A percentile compares a stretch with the other conserved stretches of the same genome.
These are phyloP conservation scores for Glomeris marginata DNA, from an alignment of 2,888 invertebrate species.

Conservation along the genomic window DNA sequence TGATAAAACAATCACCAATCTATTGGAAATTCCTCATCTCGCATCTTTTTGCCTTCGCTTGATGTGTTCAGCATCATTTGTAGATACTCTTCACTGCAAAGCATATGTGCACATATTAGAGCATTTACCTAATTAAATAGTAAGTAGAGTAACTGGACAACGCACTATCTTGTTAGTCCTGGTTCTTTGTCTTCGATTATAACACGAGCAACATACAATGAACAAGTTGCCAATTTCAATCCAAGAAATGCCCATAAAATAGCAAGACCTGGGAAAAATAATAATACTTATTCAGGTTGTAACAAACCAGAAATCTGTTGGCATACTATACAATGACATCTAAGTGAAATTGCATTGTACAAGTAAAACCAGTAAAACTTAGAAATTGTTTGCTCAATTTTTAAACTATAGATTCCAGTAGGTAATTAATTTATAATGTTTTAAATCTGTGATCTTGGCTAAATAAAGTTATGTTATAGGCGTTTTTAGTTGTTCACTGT, in stretches of 20 bases:
- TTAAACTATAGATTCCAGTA: neutral
- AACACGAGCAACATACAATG: slow-evolving; percentile 5
- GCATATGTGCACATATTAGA: neutral
- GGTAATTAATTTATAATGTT: neutral
- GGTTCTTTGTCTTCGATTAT: slow-evolving; percentile 3
- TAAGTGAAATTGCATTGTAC: too few relatives aligned
- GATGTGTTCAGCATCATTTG: slow-evolving; percentile 7
- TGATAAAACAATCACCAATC: slow-evolving; percentile 5
- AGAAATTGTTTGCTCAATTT: neutral
- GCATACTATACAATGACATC: neutral
- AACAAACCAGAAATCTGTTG: neutral
- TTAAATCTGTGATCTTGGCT: too few relatives aligned
- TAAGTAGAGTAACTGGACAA: neutral
- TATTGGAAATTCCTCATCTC: slow-evolving; percentile 1
- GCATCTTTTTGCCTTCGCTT: neutral
- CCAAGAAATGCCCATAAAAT: neutral
- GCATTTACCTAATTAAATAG: neutral
- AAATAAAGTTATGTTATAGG: too few relatives aligned
- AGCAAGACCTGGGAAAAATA: neutral
- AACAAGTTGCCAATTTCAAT: slow-evolving; percentile 8
- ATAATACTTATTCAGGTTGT: slow-evolving; percentile 1
- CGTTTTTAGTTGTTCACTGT: too few relatives aligned
- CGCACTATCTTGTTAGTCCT: slow-evolving; percentile 1
- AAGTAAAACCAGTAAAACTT: too few relatives aligned
- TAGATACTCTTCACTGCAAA: slow-evolving; percentile 7